Conservation (phyloP, 2,797 vertebrate species). For the Artibeus lituratus region DNA sequence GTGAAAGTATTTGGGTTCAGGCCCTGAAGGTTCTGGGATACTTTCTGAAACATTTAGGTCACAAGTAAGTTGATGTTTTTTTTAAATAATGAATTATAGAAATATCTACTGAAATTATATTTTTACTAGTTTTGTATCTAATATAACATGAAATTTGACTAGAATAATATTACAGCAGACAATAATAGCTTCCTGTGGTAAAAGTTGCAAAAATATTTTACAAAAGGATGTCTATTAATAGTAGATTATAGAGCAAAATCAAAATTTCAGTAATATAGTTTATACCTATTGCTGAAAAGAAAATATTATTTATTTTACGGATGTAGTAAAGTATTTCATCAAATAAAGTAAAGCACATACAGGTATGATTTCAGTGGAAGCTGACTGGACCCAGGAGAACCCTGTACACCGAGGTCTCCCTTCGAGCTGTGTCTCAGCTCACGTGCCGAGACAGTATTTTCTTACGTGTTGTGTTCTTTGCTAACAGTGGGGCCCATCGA, state of each 20-base stretch:
- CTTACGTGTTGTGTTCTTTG: constrained; percentile 6
- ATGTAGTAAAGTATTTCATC: neutral
- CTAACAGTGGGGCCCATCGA: neutral
- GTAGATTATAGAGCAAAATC: neutral
- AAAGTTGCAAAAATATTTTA: neutral
- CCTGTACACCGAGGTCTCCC: neutral
- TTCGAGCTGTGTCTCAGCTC: neutral
- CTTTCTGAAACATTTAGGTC: constrained; percentile 97
- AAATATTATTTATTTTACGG: neutral
- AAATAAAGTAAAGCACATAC: neutral
- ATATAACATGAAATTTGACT: neutral
- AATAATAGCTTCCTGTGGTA: neutral
- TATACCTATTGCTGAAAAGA: neutral
- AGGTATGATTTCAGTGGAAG: neutral
- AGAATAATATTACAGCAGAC: neutral
- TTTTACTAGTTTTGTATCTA: neutral
- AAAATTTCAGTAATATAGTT: neutral
- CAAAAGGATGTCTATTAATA: neutral
- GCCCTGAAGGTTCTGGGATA: constrained; percentile 97
- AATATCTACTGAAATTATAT: neutral
- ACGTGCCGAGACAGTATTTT: neutral
- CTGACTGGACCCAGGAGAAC: neutral
- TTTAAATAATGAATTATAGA: neutral
- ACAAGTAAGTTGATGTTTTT: constrained; percentile 91
- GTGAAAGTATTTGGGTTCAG: constrained; percentile 97